phyloP scores from a whole-genome alignment of 2,113 vertebrate species.

The Chinchilla lanigera region DNA sequence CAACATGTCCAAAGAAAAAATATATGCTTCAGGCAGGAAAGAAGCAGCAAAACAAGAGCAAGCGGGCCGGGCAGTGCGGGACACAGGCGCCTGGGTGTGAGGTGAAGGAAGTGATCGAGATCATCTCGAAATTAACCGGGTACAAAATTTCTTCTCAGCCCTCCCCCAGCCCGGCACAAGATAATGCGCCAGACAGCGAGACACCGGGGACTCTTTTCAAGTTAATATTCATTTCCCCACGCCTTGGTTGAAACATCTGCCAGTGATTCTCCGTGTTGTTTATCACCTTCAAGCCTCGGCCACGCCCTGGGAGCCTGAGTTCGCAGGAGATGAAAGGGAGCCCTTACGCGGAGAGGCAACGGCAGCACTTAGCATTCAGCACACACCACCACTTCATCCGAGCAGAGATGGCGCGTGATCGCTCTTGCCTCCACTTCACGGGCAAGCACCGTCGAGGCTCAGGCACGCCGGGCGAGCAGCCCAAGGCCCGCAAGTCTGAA shows the following conservation, averaged over 20 bases:
- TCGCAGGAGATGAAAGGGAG: background rate
- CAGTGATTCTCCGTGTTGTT: background rate
- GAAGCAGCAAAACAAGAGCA: background rate
- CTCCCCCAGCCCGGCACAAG: background rate
- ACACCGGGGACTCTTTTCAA: background rate
- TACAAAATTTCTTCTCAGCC: background rate
- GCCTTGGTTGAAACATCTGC: background rate
- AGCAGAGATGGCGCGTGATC: slow-evolving; percentile 1
- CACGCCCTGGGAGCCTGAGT: background rate
- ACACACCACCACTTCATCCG: background rate
- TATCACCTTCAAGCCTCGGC: background rate
- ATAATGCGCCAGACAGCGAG: background rate
- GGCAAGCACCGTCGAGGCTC: background rate
- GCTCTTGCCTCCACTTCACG: background rate
- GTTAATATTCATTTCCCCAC: background rate
- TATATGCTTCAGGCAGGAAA: background rate
- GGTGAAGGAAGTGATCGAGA: background rate
- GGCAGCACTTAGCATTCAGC: background rate
- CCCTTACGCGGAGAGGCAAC: background rate
- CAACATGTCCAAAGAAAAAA: background rate
- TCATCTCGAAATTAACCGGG: background rate
- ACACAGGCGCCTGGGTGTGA: background rate
- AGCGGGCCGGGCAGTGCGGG: background rate
- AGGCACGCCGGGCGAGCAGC: background rate
- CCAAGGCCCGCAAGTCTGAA: background rate